A percentile compares a stretch with the other conserved stretches of the same genome.
phyloP scores from a whole-genome alignment of 1,140 invertebrate species.

The Hylyphantes graminicola region DNA sequence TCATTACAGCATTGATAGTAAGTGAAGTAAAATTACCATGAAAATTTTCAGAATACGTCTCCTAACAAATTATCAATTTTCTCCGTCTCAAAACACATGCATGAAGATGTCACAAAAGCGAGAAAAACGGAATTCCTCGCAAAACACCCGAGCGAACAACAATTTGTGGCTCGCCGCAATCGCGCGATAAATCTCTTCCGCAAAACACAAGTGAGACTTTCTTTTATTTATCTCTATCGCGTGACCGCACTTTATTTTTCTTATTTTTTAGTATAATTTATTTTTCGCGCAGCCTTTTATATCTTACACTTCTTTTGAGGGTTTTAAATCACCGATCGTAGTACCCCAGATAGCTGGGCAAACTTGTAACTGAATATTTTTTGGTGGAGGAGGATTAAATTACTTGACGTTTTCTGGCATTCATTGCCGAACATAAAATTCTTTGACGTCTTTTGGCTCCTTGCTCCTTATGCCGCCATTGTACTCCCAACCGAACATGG shows the following conservation, averaged over 20 bases:
- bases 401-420: too few relatives aligned
- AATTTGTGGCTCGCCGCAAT: slow-evolving; percentile 32
- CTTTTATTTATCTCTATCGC: slow-evolving; percentile 47
- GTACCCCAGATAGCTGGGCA: background rate
- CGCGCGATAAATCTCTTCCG: slow-evolving; percentile 31
- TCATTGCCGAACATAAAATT: too few relatives aligned
- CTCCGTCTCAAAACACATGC: background rate
- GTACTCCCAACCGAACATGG: too few relatives aligned
- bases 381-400: too few relatives aligned
- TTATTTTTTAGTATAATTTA: background rate
- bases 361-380: too few relatives aligned
- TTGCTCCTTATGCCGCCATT: too few relatives aligned
- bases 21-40: too few relatives aligned
- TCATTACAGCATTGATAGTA: too few relatives aligned
- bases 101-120: slow-evolving; percentile 28
- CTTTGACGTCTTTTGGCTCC: too few relatives aligned
- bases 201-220: slow-evolving; percentile 19
- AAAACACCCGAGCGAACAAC: slow-evolving; percentile 4
- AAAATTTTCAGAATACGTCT: too few relatives aligned
- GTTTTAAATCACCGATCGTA: slow-evolving; percentile 45
- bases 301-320: background rate
- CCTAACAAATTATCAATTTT: background rate
- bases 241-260: slow-evolving; percentile 33
- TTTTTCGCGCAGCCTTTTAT: slow-evolving; percentile 44
- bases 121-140: background rate